These are phyloP conservation scores for Drosophila incognita DNA, from an alignment of 2,888 invertebrate genomes.

Conservation along the genomic window DNA sequence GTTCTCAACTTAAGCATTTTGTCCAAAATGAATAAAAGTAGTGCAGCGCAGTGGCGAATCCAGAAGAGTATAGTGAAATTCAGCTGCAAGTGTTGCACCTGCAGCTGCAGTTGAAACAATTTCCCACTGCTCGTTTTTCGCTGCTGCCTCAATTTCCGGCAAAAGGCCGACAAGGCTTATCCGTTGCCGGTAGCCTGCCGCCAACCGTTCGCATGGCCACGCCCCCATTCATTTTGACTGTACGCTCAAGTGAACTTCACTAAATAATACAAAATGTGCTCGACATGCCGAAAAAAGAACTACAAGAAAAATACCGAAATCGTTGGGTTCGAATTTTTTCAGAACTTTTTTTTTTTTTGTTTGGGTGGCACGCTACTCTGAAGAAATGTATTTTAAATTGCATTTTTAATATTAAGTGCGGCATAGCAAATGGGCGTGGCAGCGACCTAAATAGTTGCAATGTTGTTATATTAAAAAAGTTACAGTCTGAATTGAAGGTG, in stretches of 20 bases:
- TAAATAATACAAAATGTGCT: conserved; percentile 61
- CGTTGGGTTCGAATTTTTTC: conserved; percentile 31
- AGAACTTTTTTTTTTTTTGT: conserved; percentile 5
- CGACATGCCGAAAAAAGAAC: conserved; percentile 14
- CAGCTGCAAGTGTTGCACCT: conserved; percentile 69
- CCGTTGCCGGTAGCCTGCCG: conserved; percentile 37
- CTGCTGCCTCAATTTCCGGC: conserved; percentile 70
- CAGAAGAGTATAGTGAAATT: conserved; percentile 20
- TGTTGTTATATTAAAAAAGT: conserved; percentile 65
- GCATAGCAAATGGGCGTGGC: conserved; percentile 6
- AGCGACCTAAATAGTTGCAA: conserved; percentile 73
- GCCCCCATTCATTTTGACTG: conserved; percentile 61
- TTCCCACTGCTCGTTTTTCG: conserved; percentile 37
- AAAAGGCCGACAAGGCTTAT: conserved; percentile 71
- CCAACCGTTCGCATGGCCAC: conserved; percentile 18
- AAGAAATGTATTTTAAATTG: conserved; percentile 46
- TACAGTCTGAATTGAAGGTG: conserved; percentile 10
- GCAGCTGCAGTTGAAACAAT: conserved; percentile 66
- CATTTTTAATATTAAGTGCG: conserved; percentile 65
- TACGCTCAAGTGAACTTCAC: conserved; percentile 69
- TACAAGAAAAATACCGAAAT: conserved; percentile 33
- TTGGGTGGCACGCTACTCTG: not conserved
- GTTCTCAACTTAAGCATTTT: conserved; percentile 47
- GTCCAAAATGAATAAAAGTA: conserved; percentile 6
- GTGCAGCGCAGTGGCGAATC: conserved; percentile 3